Percentiles rank a stretch among this genome's conserved stretches.
Conservation (phyloP, 1,140 invertebrate genomes). For the Scaptomyza hsui region DNA sequence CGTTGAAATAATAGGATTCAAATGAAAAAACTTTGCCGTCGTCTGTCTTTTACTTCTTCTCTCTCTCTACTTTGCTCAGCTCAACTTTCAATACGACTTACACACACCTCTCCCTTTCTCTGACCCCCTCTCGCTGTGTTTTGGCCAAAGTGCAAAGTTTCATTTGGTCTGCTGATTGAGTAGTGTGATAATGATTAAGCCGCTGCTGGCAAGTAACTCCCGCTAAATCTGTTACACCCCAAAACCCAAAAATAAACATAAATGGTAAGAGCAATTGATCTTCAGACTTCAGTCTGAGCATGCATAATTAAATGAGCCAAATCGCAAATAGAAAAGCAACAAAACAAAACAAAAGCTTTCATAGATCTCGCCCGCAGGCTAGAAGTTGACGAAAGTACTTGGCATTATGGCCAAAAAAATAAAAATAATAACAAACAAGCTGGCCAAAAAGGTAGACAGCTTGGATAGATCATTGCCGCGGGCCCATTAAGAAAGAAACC, state of each 20-base stretch:
- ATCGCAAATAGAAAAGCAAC: neutral
- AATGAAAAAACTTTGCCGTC: constrained; percentile 82
- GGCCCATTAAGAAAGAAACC: constrained; percentile 58
- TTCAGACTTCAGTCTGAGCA: constrained; percentile 38
- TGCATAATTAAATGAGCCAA: constrained; percentile 73
- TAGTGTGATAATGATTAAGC: constrained; percentile 69
- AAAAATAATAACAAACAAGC: constrained; percentile 4
- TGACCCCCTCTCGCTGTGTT: constrained; percentile 5
- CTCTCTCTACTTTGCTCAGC: constrained; percentile 35
- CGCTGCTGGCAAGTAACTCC: constrained; percentile 11
- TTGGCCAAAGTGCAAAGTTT: constrained; percentile 64
- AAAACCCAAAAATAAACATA: constrained; percentile 16
- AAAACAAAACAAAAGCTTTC: constrained; percentile 38
- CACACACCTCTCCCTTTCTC: constrained; percentile 40
- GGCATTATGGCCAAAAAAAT: constrained; percentile 23
- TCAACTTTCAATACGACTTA: constrained; percentile 71
- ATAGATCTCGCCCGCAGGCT: constrained; percentile 43
- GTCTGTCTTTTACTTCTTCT: constrained; percentile 53
- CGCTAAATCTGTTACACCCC: constrained; percentile 1
- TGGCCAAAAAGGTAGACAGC: constrained; percentile 49
- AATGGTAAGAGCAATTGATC: constrained; percentile 44
- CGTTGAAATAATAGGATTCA: constrained; percentile 83
- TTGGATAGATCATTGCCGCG: constrained; percentile 58
- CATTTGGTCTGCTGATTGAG: constrained; percentile 62
- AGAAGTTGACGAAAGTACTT: constrained; percentile 68